Base-by-base conservation (phyloP, 2,888 invertebrate species). In the Panopea generosa region DNA sequence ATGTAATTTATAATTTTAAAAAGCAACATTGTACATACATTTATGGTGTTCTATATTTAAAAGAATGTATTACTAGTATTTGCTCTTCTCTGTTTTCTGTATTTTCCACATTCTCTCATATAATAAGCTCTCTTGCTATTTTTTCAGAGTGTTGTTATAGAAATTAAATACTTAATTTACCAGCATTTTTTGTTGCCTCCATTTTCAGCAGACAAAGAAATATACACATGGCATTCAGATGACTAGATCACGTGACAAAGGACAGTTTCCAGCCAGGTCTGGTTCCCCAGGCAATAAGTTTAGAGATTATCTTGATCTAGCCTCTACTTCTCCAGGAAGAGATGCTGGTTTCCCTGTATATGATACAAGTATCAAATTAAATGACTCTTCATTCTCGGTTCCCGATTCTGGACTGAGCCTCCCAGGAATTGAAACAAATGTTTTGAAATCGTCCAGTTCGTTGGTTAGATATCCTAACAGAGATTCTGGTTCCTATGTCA, bases 201-300 rank as follows among this genome's bases (percentile, higher is more conserved):
- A 38, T 26, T 62, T 70, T 62, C 70, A 70, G 70, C 70, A 49
- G n/a, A 27, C 63, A 6, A 56, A 62, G 55, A 20, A n/a, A n/a
- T n/a, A n/a, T n/a, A n/a, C 56, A 49, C 56, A 38, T 62, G 55
- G 56, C 50, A 53, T 22, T 71, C 50, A 62, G 49, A 53, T 52
- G 62, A 57, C 63, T 22, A 67, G 26, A 38, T 67, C 71, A 60
- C 62, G 63, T 47, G 78, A 78, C 69, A 78, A 57, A 60, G 77
- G 77, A 53, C 63, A 68, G 55, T 53, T 60, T 43, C 77, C 77
- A 29, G 38, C n/a, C 2, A 18, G 27, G 24, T 24, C 59, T n/a
- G 38, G 50, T 33, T 33, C 55, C 16, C 43, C 53, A 9, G 60
- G 60, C 27, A 43, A 33, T 7, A 45, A 29, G 16, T 68, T 61